These are phyloP conservation scores for Agrochola lychnidis DNA, from an alignment of 2,888 invertebrate species.

Conservation along the genomic window DNA sequence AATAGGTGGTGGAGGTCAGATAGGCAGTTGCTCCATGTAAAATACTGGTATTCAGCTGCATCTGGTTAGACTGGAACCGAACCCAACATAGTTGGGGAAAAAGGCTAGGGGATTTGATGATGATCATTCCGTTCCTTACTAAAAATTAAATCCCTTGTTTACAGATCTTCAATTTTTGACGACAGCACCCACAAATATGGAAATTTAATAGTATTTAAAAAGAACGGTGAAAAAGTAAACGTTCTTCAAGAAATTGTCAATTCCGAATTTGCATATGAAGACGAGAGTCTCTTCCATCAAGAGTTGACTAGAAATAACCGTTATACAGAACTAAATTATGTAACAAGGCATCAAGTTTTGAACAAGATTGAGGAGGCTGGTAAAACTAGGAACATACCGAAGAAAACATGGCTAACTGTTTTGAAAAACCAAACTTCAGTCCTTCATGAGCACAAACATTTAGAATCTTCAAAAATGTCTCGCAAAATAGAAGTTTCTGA, in stretches of 20 bases:
- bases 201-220: slow-evolving; percentile 73
- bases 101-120: neutral
- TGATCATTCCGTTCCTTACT: neutral
- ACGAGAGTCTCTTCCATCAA: slow-evolving; percentile 74
- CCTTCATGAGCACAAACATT: slow-evolving; percentile 60
- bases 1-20: no score
- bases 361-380: slow-evolving; percentile 70
- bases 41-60: neutral
- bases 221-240: slow-evolving; percentile 66
- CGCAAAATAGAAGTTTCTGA: slow-evolving; percentile 69
- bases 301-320: slow-evolving; percentile 71
- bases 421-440: slow-evolving; percentile 73
- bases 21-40: neutral
- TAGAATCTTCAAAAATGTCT: slow-evolving; percentile 68
- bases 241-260: slow-evolving; percentile 71
- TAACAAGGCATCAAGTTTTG: slow-evolving; percentile 68
- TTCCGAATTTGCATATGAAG: slow-evolving; percentile 70
- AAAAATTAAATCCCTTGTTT: slow-evolving; percentile 54
- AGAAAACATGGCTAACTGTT: slow-evolving; percentile 63
- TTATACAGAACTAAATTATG: slow-evolving; percentile 71
- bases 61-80: neutral
- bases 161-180: slow-evolving; percentile 82
- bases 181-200: slow-evolving; percentile 83
- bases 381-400: slow-evolving; percentile 46
- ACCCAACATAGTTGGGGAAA: neutral